Conservation (phyloP, 2,888 invertebrate genomes). For the Oeneis ivallda region DNA sequence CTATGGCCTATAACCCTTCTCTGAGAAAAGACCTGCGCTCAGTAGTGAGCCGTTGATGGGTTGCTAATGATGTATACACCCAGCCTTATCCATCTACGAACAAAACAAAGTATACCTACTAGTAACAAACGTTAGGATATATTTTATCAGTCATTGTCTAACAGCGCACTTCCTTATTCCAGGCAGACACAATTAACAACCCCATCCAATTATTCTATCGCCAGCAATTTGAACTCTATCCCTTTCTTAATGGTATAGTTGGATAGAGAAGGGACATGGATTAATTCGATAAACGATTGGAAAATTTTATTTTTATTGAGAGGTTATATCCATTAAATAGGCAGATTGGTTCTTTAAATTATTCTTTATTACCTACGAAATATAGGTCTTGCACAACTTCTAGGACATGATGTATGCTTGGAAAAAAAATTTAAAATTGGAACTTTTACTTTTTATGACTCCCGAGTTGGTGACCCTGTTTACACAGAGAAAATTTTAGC, state of each 20-base stretch:
- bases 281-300: constrained; percentile 19
- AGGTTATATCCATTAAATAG: constrained; percentile 4
- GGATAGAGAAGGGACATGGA: constrained; percentile 15
- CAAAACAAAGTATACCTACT: neutral
- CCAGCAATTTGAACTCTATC: constrained; percentile 24
- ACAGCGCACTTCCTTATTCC: constrained; percentile 34
- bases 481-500: too few species aligned
- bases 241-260: constrained; percentile 23
- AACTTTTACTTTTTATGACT: too few species aligned
- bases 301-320: constrained; percentile 9
- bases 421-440: too few species aligned
- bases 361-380: neutral
- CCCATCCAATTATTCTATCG: constrained; percentile 34
- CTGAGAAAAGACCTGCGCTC: too few species aligned
- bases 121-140: constrained; percentile 1
- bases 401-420: too few species aligned
- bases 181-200: constrained; percentile 31
- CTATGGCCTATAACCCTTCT: too few species aligned
- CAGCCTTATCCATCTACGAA: neutral
- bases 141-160: constrained; percentile 26
- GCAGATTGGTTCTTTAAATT: constrained; percentile 18
- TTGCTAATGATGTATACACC: too few species aligned
- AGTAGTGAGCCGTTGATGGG: too few species aligned
- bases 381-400: neutral
- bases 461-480: too few species aligned